Evolutionary conservation across 2,113 vertebrate genomes (phyloP).

Genomic region (Crotalus horridus): DNA sequence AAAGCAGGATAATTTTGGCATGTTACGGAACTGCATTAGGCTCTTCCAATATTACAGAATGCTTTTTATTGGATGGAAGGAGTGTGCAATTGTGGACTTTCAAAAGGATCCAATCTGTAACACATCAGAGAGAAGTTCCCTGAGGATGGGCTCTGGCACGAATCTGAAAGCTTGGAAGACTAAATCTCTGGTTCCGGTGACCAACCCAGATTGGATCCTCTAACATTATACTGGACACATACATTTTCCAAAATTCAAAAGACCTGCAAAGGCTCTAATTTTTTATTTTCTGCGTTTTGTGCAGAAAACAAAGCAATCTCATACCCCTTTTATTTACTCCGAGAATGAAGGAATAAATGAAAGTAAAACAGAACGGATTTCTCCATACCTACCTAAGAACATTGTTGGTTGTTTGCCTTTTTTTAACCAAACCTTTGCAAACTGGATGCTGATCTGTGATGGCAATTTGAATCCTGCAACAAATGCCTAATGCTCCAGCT

Average conservation of each 20-base stretch:
- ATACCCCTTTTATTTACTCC: not conserved
- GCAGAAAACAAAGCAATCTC: not conserved
- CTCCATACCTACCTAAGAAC: not conserved
- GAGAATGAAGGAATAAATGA: not conserved
- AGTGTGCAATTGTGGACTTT: not conserved
- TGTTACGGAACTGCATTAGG: not conserved
- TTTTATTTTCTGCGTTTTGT: not conserved
- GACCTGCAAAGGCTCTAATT: not conserved
- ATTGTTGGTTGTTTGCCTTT: not conserved
- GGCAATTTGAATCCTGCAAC: slow-evolving; percentile 1
- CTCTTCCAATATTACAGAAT: not conserved
- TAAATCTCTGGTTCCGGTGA: not conserved
- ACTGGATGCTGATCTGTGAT: not conserved
- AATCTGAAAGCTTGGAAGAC: not conserved
- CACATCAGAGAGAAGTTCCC: not conserved
- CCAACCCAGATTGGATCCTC: not conserved
- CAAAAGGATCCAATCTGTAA: not conserved
- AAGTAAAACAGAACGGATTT: not conserved
- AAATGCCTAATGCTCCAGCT: slow-evolving; percentile 20
- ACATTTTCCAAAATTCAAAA: not conserved
- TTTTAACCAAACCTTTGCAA: not conserved
- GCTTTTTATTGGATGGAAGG: not conserved
- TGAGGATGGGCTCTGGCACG: not conserved
- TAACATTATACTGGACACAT: not conserved
- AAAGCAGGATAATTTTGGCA: not conserved